phyloP scores from a whole-genome alignment of 2,888 invertebrate species.

The Camptogramma bilineatum region DNA sequence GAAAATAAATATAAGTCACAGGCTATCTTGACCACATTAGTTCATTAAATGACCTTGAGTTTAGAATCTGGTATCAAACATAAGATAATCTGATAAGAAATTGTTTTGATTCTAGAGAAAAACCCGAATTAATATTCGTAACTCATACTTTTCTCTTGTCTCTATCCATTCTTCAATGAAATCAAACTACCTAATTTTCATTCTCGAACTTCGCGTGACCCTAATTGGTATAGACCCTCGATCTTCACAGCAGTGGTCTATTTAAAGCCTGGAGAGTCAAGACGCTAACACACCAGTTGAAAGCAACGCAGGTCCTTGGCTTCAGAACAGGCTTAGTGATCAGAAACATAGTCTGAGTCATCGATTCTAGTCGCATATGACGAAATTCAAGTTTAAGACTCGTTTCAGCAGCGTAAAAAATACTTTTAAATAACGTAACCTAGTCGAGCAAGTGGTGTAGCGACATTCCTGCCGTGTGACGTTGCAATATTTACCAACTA shows the following conservation, averaged over 20 bases:
- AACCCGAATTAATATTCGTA: too few species aligned
- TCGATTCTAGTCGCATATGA: conserved; percentile 24
- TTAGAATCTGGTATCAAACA: background rate
- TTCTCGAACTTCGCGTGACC: conserved; percentile 17
- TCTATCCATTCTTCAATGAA: too few species aligned
- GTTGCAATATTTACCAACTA: conserved; percentile 58
- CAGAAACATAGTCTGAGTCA: conserved; percentile 26
- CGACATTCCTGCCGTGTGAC: conserved; percentile 58
- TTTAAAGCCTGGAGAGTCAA: conserved; percentile 17
- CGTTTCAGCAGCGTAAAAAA: conserved; percentile 35
- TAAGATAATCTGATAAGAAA: conserved; percentile 3
- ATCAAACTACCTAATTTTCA: conserved; percentile 30
- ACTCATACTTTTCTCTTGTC: too few species aligned
- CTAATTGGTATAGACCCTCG: conserved; percentile 32
- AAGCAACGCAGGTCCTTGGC: conserved; percentile 7
- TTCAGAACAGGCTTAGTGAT: conserved; percentile 17
- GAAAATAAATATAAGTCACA: too few species aligned
- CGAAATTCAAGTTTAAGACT: conserved; percentile 39
- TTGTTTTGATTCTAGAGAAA: conserved; percentile 7
- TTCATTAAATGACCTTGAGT: background rate
- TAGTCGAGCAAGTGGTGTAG: conserved; percentile 47
- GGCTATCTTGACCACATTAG: background rate
- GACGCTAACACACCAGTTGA: conserved; percentile 6
- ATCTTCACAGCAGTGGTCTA: conserved; percentile 17
- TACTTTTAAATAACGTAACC: conserved; percentile 40